Evolutionary conservation across 2,797 vertebrate species (phyloP).

Genomic region (Aselliscus stoliczkanus): DNA sequence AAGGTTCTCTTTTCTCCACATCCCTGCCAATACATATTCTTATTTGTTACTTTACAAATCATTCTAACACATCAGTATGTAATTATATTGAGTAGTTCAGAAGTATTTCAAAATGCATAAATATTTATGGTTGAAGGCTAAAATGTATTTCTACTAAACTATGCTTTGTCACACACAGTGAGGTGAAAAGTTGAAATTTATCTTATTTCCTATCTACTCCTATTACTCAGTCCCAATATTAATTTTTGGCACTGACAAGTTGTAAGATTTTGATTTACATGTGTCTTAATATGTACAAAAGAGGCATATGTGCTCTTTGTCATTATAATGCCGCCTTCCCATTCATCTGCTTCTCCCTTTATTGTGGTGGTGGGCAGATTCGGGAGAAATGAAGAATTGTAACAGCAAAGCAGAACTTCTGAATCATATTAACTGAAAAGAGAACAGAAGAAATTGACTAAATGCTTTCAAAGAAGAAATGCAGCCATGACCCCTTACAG

Average conservation of each 20-base stretch:
- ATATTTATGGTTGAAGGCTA: background rate
- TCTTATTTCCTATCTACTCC: background rate
- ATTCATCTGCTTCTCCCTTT: background rate
- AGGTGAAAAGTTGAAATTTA: background rate
- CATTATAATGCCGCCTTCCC: no score
- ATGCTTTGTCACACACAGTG: background rate
- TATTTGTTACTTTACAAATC: background rate
- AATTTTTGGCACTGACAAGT: background rate
- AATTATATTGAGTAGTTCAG: background rate
- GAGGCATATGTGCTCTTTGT: rapidly evolving
- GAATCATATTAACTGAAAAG: background rate
- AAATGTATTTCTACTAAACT: background rate
- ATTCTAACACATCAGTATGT: background rate
- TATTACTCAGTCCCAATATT: background rate
- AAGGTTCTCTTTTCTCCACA: background rate
- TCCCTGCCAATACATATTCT: background rate
- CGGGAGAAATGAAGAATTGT: rapidly evolving
- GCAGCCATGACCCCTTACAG: rapidly evolving
- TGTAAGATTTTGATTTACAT: background rate
- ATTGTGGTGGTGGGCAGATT: background rate
- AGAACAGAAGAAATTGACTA: background rate
- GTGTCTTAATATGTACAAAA: background rate
- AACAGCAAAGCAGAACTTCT: background rate
- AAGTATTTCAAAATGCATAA: background rate
- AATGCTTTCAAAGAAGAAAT: background rate